Evolutionary conservation across 2,888 invertebrate genomes (phyloP).

Genomic region (Agelastica alni): DNA sequence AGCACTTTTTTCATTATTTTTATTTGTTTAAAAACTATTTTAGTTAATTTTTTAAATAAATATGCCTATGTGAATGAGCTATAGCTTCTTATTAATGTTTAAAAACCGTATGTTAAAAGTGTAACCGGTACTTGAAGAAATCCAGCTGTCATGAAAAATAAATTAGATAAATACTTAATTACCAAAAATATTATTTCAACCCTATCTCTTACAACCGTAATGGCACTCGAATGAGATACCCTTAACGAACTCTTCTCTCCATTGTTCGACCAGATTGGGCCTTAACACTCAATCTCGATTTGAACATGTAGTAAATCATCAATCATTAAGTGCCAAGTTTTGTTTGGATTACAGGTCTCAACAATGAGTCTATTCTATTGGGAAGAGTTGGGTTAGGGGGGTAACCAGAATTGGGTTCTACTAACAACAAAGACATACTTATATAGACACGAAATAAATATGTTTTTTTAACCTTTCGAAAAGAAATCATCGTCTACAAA

Average conservation of each 20-base stretch:
- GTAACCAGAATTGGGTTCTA: slow-evolving; percentile 4
- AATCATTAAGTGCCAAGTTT: slow-evolving; percentile 47
- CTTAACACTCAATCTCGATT: slow-evolving; percentile 40
- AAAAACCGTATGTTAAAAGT: no score
- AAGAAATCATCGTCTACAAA: no score
- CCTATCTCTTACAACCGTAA: slow-evolving; percentile 25
- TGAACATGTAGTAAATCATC: slow-evolving; percentile 38
- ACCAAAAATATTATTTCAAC: slow-evolving; percentile 4
- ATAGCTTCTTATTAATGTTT: no score
- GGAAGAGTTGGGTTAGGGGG: slow-evolving; percentile 17
- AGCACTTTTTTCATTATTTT: no score
- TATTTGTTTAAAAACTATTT: no score
- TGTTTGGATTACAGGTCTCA: slow-evolving; percentile 43
- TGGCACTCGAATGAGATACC: slow-evolving; percentile 44
- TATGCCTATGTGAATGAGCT: no score
- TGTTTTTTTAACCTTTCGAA: no score
- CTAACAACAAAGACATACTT: no score
- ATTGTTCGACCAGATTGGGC: slow-evolving; percentile 46
- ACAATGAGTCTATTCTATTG: slow-evolving; percentile 41
- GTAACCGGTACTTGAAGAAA: no score
- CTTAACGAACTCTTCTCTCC: slow-evolving; percentile 38
- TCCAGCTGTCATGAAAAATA: no score
- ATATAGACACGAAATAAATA: no score
- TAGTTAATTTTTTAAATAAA: no score
- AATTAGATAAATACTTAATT: not conserved